Evolutionary conservation across 23 tunicate genomes (phyloP), one percentile per base, ranked within the genome.

Genomic region (Diplosoma virens): DNA sequence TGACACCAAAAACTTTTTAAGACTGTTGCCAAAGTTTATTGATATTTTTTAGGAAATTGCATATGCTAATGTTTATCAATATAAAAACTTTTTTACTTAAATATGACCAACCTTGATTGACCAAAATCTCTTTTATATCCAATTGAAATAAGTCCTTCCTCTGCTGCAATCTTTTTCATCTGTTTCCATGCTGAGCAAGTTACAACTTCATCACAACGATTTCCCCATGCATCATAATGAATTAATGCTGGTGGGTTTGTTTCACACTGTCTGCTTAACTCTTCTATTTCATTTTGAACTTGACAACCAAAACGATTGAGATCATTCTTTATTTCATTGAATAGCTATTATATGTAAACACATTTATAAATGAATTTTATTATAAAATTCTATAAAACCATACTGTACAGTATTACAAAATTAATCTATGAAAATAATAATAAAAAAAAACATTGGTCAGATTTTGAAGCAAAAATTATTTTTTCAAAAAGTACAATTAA

Each of bases 211-310:
- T 93, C 98, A 32, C 87, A 84, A 22, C 98, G 78, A 30, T 82
- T 82, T 0, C 98, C 98, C 98, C 98, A 93, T 21, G 94, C 94
- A 87, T 93, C 89, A 50, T 24, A 93, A 1, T 82, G 88, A 1
- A 82, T 87, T 32, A 93, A 34, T 54, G 75, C 45, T 1, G 98
- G 94, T 14, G 88, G 98, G 33, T 82, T 77, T 27, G 33, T 1
- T 59, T 94, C 99, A 66, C 95, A 88, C 32, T 83, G 37, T 20
- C 66, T 47, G 28, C 91, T 91, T 37, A 63, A 29, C 0, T 32
- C 84, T 32, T 87, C 88, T 35, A 94, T 81, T 34, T 83, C 80
- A 23, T 61, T 41, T 0, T 29, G 67, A 52, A 86, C 45, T 6
- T 71, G 66, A 3, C 86, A 73, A 1, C 98, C 98, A 69, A 85